A percentile compares a stretch with the other conserved stretches of the same genome.
Conservation (phyloP, 2,113 vertebrate genomes). For the Archocentrus centrarchus region DNA sequence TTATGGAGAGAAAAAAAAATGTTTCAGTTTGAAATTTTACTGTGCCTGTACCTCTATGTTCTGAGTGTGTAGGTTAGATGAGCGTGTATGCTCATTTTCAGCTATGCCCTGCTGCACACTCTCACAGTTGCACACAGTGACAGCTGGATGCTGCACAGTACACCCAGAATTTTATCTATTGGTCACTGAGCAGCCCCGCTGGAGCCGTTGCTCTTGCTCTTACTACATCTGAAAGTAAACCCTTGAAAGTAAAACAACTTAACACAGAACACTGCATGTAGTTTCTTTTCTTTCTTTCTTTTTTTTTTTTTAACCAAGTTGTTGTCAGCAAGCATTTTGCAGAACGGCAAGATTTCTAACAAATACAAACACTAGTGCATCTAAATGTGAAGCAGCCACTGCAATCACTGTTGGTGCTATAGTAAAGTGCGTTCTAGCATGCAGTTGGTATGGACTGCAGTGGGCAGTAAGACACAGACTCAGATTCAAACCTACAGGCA, state of each 20-base stretch:
- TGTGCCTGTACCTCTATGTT: slow-evolving; percentile 12
- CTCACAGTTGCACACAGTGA: slow-evolving; percentile 15
- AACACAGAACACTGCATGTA: not conserved
- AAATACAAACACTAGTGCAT: not conserved
- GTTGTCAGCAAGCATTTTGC: not conserved
- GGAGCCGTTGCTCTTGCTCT: slow-evolving; percentile 18
- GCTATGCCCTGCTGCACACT: slow-evolving; percentile 17
- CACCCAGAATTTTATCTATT: slow-evolving; percentile 41
- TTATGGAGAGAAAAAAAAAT: not conserved
- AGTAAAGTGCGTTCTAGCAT: not conserved
- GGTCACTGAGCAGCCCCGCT: slow-evolving; percentile 39
- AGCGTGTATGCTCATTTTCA: slow-evolving; percentile 22
- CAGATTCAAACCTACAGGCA: not conserved
- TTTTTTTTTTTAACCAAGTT: not conserved
- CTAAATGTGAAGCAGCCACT: slow-evolving; percentile 1
- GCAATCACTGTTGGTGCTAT: not conserved
- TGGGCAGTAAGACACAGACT: not conserved
- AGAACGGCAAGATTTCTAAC: not conserved
- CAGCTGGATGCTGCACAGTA: slow-evolving; percentile 45
- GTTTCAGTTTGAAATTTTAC: not conserved
- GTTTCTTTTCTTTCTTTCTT: not conserved
- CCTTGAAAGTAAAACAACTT: slow-evolving; percentile 2
- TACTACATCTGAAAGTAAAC: slow-evolving; percentile 27
- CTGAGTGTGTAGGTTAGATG: slow-evolving; percentile 14
- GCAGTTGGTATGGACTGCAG: not conserved